Conservation (phyloP, 1,140 invertebrate species). For the Diuraphis noxia region DNA sequence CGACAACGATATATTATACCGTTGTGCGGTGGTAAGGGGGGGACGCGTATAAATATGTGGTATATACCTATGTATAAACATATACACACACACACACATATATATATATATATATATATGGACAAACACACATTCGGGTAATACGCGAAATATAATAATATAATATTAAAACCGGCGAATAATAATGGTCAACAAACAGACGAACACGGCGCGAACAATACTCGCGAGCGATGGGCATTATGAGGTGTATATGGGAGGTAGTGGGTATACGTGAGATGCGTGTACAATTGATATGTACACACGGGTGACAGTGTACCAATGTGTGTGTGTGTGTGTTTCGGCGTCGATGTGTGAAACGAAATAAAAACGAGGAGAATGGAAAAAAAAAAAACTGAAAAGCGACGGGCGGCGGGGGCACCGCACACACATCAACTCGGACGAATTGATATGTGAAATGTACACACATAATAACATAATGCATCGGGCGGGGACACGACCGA, state of each 20-base stretch:
- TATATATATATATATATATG: neutral
- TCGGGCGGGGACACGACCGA: too few species aligned
- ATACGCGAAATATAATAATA: neutral
- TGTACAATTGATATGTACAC: constrained; percentile 24
- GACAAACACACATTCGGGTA: neutral
- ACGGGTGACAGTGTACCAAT: neutral
- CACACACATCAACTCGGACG: neutral
- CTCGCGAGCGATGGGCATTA: neutral
- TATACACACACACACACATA: neutral
- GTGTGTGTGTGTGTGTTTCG: too few species aligned
- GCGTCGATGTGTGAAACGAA: constrained; percentile 3
- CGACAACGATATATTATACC: neutral
- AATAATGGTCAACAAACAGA: constrained; percentile 21
- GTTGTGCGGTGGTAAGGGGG: too few species aligned
- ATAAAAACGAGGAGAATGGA: neutral
- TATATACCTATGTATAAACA: neutral
- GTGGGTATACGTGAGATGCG: neutral
- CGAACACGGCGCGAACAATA: neutral
- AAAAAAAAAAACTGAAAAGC: neutral
- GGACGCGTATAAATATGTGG: neutral
- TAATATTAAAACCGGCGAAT: constrained; percentile 6
- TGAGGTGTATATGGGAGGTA: neutral
- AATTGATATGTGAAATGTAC: constrained; percentile 33
- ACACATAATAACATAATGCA: neutral
- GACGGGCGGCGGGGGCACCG: neutral